These are phyloP conservation scores for Heterotis niloticus DNA, from an alignment of 2,113 vertebrate genomes.

Conservation along the genomic window DNA sequence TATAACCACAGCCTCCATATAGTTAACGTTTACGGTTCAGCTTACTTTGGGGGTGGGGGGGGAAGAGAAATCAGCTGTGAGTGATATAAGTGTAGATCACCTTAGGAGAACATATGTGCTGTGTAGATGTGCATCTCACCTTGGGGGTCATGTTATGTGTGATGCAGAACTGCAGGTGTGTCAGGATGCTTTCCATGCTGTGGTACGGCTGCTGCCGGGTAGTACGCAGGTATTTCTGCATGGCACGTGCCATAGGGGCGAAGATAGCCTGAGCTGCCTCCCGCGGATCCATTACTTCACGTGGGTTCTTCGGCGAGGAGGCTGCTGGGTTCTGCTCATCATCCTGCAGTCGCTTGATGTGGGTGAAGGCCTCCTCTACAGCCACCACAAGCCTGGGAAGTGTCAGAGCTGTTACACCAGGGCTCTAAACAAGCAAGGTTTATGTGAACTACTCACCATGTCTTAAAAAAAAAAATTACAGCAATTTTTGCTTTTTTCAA, in stretches of 20 bases:
- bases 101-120: not conserved
- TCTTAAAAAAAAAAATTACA: too few relatives aligned
- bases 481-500: not conserved
- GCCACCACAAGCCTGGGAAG: conserved; percentile 83
- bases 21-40: not conserved
- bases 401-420: not conserved
- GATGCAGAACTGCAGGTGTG: conserved; percentile 96
- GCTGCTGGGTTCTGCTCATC: conserved; percentile 70
- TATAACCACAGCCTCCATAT: too few relatives aligned
- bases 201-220: conserved; percentile 94
- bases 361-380: conserved; percentile 93
- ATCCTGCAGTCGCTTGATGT: conserved; percentile 91
- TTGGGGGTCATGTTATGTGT: conserved; percentile 96
- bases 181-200: conserved; percentile 98
- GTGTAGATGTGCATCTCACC: conserved; percentile 52
- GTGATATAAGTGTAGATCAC: too few relatives aligned
- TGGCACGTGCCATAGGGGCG: conserved; percentile 92
- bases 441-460: too few relatives aligned
- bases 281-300: conserved; percentile 90
- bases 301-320: conserved; percentile 72
- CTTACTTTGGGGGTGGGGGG: too few relatives aligned
- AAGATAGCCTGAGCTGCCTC: conserved; percentile 96
- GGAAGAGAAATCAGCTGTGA: too few relatives aligned
- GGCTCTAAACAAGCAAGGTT: not conserved
- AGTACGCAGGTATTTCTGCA: conserved; percentile 95